Percentiles rank a stretch among this genome's conserved stretches.
These are phyloP conservation scores for Orestias chungarensis DNA, from an alignment of 2,797 vertebrate genomes.

Conservation along the genomic window DNA sequence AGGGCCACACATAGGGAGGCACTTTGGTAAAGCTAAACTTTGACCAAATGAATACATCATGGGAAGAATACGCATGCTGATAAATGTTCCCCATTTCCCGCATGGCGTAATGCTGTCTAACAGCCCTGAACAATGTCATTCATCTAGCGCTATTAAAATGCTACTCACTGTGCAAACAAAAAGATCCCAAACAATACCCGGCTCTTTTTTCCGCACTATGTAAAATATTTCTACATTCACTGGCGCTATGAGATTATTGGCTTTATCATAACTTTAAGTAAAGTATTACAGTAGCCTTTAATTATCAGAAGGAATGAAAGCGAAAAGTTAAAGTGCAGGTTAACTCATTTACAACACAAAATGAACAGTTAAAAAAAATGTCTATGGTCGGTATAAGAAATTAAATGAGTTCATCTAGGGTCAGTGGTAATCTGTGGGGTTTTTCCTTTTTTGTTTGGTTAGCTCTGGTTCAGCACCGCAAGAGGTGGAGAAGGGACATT, in stretches of 20 bases:
- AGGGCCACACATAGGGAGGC: constrained; percentile 33
- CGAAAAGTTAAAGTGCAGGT: not conserved
- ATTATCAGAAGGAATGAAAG: not conserved
- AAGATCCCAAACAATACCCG: constrained; percentile 53
- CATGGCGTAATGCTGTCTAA: constrained; percentile 49
- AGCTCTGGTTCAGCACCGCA: no score
- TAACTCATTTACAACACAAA: not conserved
- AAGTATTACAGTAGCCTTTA: not conserved
- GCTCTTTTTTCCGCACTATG: not conserved
- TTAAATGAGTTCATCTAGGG: no score
- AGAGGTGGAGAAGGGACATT: no score
- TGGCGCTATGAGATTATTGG: not conserved
- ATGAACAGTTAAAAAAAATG: no score
- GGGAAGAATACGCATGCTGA: constrained; percentile 59
- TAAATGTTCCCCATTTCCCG: constrained; percentile 50
- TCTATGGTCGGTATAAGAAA: no score
- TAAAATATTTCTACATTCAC: not conserved
- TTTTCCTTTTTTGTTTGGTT: no score
- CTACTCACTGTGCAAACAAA: constrained; percentile 50
- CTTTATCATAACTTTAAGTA: not conserved
- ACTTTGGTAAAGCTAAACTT: constrained; percentile 49
- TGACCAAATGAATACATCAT: constrained; percentile 64
- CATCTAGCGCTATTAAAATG: constrained; percentile 51
- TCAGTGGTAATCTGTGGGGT: no score
- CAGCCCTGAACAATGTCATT: constrained; percentile 57